These are phyloP conservation scores for Drosophila pseudoobscura DNA, from an alignment of 1,140 invertebrate genomes.

Conservation along the genomic window DNA sequence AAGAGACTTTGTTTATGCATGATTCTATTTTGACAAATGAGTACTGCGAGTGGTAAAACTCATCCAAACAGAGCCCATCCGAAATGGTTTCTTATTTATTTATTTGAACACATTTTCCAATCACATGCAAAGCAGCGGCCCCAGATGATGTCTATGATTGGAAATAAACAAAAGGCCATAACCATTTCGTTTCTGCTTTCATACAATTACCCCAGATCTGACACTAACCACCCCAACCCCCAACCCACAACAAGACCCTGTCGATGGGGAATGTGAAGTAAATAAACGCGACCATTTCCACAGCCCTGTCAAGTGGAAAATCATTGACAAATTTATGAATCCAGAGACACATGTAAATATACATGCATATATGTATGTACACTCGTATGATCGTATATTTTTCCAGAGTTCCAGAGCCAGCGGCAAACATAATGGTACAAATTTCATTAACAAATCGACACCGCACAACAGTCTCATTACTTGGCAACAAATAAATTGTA, in stretches of 20 bases:
- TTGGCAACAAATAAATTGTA: constrained; percentile 64
- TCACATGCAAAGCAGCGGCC: constrained; percentile 8
- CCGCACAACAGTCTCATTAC: constrained; percentile 25
- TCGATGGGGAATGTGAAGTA: constrained; percentile 40
- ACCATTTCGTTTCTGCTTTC: constrained; percentile 31
- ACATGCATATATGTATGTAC: constrained; percentile 9
- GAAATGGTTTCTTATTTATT: constrained; percentile 36
- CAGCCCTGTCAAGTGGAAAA: constrained; percentile 50
- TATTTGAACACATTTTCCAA: constrained; percentile 27
- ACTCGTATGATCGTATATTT: neutral
- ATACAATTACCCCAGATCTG: constrained; percentile 30
- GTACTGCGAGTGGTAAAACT: no score
- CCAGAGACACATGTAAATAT: constrained; percentile 1
- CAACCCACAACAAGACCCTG: constrained; percentile 1
- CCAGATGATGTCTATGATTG: constrained; percentile 30
- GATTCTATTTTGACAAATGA: constrained; percentile 39
- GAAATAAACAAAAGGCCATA: constrained; percentile 53
- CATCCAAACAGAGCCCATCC: constrained; percentile 9
- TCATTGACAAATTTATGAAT: constrained; percentile 62
- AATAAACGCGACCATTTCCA: constrained; percentile 52
- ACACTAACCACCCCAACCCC: neutral
- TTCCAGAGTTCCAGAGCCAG: constrained; percentile 3
- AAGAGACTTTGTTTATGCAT: neutral
- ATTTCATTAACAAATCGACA: constrained; percentile 75
- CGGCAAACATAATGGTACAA: constrained; percentile 58